phyloP scores from a whole-genome alignment of 53 echinoderm and acorn worm species.

The Paelopatides confundens region DNA sequence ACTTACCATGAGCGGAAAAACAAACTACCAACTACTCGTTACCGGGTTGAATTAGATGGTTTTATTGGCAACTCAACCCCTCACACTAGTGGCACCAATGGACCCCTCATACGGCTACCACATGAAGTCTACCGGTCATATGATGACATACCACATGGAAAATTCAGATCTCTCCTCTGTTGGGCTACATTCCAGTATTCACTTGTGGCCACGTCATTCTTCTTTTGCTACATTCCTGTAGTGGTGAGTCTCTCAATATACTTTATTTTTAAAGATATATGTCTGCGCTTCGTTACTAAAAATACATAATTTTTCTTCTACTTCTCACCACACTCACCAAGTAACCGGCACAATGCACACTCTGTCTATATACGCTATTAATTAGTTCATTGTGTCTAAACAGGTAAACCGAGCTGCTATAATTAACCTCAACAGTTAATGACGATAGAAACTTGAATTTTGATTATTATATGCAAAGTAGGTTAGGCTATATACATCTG shows the following conservation, averaged over 20 bases:
- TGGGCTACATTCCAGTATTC: conserved; percentile 85
- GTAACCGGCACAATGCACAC: too few species aligned
- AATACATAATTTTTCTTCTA: not conserved
- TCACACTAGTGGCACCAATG: conserved; percentile 50
- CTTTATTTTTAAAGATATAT: not conserved
- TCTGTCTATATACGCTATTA: too few species aligned
- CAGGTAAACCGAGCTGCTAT: too few species aligned
- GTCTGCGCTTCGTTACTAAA: not conserved
- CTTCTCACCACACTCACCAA: not conserved
- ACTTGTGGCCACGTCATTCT: conserved; percentile 65
- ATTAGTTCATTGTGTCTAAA: too few species aligned
- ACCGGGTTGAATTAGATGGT: conserved; percentile 48
- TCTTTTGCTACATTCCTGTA: conserved; percentile 84
- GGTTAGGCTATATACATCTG: too few species aligned
- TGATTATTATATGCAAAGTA: too few species aligned
- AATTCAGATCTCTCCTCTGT: conserved; percentile 37
- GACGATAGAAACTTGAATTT: too few species aligned
- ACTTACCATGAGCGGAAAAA: conserved; percentile 45
- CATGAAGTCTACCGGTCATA: not conserved
- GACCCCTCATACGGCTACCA: conserved; percentile 36
- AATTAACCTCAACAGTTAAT: too few species aligned
- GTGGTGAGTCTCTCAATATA: conserved; percentile 81
- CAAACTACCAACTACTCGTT: conserved; percentile 24
- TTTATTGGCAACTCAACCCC: conserved; percentile 53
- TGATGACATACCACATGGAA: conserved; percentile 39